Evolutionary conservation across 1,140 invertebrate genomes (phyloP).

Genomic region (Drosophila arawakana): DNA sequence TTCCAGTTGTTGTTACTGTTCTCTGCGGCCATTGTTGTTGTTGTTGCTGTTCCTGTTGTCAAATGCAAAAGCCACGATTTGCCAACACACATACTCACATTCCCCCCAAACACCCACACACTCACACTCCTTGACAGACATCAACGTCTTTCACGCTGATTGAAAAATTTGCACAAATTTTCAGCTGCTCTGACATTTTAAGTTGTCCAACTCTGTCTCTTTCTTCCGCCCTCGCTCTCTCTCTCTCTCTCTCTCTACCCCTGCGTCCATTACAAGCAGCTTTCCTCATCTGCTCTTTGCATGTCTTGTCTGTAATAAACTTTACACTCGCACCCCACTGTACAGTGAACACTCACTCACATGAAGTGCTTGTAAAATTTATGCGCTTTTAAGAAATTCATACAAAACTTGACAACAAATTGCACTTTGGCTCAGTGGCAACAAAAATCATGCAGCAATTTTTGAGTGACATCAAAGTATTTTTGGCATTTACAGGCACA

Average conservation of each 20-base stretch:
- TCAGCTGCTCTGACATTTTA: slow-evolving; percentile 50
- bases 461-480: background rate
- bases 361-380: slow-evolving; percentile 54
- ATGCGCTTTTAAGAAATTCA: slow-evolving; percentile 71
- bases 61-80: slow-evolving; percentile 60
- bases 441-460: slow-evolving; percentile 24
- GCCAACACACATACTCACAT: slow-evolving; percentile 26
- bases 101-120: slow-evolving; percentile 1
- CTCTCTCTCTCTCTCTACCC: background rate
- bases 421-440: slow-evolving; percentile 66
- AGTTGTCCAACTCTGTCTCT: slow-evolving; percentile 20
- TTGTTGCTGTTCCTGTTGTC: slow-evolving; percentile 46
- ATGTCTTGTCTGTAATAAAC: slow-evolving; percentile 58
- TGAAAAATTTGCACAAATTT: slow-evolving; percentile 75
- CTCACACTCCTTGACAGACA: background rate
- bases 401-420: slow-evolving; percentile 75
- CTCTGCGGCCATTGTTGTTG: slow-evolving; percentile 9
- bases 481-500: background rate
- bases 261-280: too few species aligned
- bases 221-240: background rate
- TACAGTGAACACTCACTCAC: background rate
- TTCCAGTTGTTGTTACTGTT: slow-evolving; percentile 35
- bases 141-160: slow-evolving; percentile 42
- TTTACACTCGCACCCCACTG: slow-evolving; percentile 38
- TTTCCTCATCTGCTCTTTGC: background rate